Conservation (phyloP, 2,888 invertebrate genomes). For the Troilus luridus region DNA sequence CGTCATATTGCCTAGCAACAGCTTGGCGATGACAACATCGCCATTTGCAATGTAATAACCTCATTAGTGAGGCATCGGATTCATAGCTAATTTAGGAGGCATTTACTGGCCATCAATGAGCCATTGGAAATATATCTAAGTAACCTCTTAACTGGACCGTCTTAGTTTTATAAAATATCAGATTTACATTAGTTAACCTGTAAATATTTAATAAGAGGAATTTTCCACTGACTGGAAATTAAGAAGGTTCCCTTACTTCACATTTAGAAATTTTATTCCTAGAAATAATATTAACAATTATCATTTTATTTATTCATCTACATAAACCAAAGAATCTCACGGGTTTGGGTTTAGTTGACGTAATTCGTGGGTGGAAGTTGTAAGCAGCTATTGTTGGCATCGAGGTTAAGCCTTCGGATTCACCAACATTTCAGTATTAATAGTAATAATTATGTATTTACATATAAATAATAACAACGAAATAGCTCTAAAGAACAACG, state of each 20-base stretch:
- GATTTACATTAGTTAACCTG: background rate
- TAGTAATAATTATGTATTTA: too few relatives aligned
- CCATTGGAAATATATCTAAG: background rate
- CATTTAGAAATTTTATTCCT: background rate
- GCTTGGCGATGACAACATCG: background rate
- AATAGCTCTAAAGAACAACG: too few relatives aligned
- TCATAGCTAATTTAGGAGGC: background rate
- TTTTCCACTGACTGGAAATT: background rate
- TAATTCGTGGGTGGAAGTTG: too few relatives aligned
- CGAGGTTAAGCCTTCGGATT: too few relatives aligned
- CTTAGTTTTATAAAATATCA: background rate
- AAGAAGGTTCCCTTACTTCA: background rate
- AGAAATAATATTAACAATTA: background rate
- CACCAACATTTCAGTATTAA: too few relatives aligned
- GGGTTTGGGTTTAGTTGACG: too few relatives aligned
- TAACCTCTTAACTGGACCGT: background rate
- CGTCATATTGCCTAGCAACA: background rate
- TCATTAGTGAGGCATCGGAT: background rate
- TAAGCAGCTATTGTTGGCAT: too few relatives aligned
- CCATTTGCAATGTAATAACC: background rate
- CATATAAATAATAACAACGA: too few relatives aligned
- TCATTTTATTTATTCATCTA: too few relatives aligned
- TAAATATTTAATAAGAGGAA: background rate
- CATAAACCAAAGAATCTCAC: too few relatives aligned
- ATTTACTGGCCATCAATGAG: background rate